Evolutionary conservation across 1,140 invertebrate species (phyloP).

Genomic region (Drosophila pectinifera): DNA sequence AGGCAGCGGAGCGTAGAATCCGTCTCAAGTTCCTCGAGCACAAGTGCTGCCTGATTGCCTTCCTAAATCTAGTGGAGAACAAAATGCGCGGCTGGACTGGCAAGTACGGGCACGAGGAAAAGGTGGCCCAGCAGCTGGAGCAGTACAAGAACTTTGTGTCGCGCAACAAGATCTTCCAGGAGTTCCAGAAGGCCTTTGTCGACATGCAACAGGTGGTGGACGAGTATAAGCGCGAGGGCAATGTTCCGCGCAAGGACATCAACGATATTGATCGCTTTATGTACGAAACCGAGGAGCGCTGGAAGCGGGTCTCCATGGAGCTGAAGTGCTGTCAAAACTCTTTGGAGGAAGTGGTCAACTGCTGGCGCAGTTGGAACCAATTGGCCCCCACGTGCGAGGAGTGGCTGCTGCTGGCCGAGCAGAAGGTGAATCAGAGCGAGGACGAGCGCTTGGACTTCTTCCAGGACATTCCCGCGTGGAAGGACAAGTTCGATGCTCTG

Average conservation of each 20-base stretch:
- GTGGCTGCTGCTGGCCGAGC: slow-evolving; percentile 93
- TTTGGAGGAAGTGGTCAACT: slow-evolving; percentile 93
- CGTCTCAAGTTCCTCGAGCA: slow-evolving; percentile 95
- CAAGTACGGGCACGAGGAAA: slow-evolving; percentile 94
- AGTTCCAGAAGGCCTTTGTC: slow-evolving; percentile 95
- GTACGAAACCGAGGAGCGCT: slow-evolving; percentile 93
- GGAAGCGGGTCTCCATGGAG: slow-evolving; percentile 95
- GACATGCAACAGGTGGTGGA: slow-evolving; percentile 97
- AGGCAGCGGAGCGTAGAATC: slow-evolving; percentile 91
- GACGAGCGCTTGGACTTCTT: slow-evolving; percentile 95
- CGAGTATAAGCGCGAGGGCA: slow-evolving; percentile 94
- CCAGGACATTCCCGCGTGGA: slow-evolving; percentile 95
- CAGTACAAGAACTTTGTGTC: slow-evolving; percentile 97
- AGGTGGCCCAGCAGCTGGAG: slow-evolving; percentile 92
- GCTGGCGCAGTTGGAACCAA: slow-evolving; percentile 94
- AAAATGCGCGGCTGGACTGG: slow-evolving; percentile 95
- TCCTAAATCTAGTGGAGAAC: slow-evolving; percentile 94
- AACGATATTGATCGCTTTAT: slow-evolving; percentile 93
- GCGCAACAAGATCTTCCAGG: slow-evolving; percentile 95
- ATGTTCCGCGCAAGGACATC: slow-evolving; percentile 91
- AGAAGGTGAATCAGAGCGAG: slow-evolving; percentile 91
- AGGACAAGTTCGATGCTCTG: slow-evolving; percentile 93
- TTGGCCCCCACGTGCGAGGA: slow-evolving; percentile 90
- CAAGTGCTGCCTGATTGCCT: slow-evolving; percentile 96
- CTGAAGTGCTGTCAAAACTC: slow-evolving; percentile 95